A percentile compares a stretch with the other conserved stretches of the same genome.
Conservation (phyloP, 2,888 invertebrate genomes). For the Antitype chi region DNA sequence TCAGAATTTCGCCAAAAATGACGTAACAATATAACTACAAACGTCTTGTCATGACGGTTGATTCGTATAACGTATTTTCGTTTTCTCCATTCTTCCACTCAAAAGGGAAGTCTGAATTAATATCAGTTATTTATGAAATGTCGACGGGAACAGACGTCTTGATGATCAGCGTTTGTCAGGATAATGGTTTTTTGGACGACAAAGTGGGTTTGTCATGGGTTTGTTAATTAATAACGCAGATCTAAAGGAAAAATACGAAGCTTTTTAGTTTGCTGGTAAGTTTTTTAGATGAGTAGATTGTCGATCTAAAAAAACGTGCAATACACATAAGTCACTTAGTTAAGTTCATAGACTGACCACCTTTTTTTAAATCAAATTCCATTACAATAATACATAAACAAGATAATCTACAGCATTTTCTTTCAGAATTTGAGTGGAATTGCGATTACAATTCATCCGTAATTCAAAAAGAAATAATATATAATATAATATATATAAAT, state of each 20-base stretch:
- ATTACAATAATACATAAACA: not conserved
- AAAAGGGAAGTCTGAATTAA: constrained; percentile 61
- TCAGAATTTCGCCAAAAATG: constrained; percentile 59
- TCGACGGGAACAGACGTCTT: constrained; percentile 63
- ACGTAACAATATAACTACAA: constrained; percentile 65
- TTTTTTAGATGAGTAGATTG: too few species aligned
- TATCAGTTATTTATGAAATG: constrained; percentile 67
- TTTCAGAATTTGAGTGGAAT: not conserved
- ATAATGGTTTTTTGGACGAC: constrained; percentile 43
- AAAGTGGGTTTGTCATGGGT: constrained; percentile 45
- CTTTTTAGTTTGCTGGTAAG: too few species aligned
- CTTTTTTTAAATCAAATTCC: not conserved
- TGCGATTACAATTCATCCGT: constrained; percentile 4
- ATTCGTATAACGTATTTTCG: constrained; percentile 63
- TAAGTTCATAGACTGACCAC: not conserved
- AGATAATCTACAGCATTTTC: not conserved
- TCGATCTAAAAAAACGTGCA: too few species aligned
- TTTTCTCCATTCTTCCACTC: constrained; percentile 51
- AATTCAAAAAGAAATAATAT: not conserved
- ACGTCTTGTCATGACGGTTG: constrained; percentile 66
- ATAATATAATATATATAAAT: too few species aligned
- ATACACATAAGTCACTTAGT: not conserved
- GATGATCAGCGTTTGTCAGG: constrained; percentile 52
- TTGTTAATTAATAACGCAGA: constrained; percentile 54
- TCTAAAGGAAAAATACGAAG: not conserved